A percentile compares a stretch with the other conserved stretches of the same genome.
These are phyloP conservation scores for Parasteatoda tepidariorum DNA, from an alignment of 1,140 invertebrate species.

Conservation along the genomic window DNA sequence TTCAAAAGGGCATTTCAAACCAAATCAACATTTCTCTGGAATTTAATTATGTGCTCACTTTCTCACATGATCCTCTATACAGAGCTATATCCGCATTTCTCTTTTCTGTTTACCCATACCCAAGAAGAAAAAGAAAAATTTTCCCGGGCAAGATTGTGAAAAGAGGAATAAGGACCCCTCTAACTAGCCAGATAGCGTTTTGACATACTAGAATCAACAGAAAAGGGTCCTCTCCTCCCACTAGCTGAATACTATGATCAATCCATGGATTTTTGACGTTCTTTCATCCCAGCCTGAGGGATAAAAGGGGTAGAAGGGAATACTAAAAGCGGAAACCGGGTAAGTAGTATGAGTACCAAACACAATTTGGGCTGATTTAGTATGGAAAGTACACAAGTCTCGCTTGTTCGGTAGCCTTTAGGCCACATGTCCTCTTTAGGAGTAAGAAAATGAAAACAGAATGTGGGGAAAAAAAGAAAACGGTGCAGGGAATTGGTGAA, in stretches of 20 bases:
- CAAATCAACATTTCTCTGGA: no score
- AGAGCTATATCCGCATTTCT: background rate
- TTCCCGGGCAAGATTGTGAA: no score
- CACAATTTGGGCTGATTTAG: conserved; percentile 27
- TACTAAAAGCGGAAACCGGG: background rate
- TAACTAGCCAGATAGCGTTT: conserved; percentile 23
- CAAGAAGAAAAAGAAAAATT: background rate
- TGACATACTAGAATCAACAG: conserved; percentile 15
- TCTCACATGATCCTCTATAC: no score
- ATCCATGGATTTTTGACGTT: conserved; percentile 41
- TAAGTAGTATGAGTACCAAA: conserved; percentile 11
- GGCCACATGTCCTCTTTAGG: background rate
- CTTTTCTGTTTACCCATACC: background rate
- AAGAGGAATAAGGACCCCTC: no score
- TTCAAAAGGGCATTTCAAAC: no score
- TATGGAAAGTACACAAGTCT: conserved; percentile 37
- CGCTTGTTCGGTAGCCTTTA: background rate
- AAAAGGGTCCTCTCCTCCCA: background rate
- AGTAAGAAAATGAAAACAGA: background rate
- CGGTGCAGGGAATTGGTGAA: no score
- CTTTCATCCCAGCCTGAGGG: background rate
- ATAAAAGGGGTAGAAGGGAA: conserved; percentile 2
- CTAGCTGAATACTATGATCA: background rate
- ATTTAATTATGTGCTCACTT: no score
- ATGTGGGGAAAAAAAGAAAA: no score